Evolutionary conservation across 2,888 invertebrate species (phyloP), one percentile per base, ranked within the genome.

Genomic region (Ennomos fuscantarius): DNA sequence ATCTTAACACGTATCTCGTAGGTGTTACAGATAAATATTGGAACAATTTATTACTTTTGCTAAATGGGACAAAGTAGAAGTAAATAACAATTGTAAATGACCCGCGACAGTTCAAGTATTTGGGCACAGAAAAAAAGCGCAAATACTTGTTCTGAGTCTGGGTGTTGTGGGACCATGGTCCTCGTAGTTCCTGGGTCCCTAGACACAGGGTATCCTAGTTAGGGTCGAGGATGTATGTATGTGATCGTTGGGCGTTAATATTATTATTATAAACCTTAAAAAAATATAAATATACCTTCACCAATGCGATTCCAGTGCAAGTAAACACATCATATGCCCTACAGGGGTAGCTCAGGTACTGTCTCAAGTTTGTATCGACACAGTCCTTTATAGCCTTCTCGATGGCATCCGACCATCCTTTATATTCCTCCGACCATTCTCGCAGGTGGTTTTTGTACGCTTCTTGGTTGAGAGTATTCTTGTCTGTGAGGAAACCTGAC

Each of bases 261-360:
- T n/a, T n/a, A n/a, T n/a, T n/a, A n/a, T n/a, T n/a, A n/a, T n/a
- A 35, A 12, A 34, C 11, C 35, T 33, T 43, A 24, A 10, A 39
- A 15, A 39, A n/a, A 42, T 3, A 15, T 15, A 15, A 24, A 33
- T 8, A 46, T 74, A 91, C 91, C 86, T 91, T 92, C 33, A 92
- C 60, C 84, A 92, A 83, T 65, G 91, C 88, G 31, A 90, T 89
- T 0, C 89, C 87, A 12, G 91, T 90, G 55, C 91, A 92, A 15
- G 87, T 80, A 50, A 91, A 91, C 0, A 90, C 88, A 53, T 92
- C 91, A 50, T 91, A 90, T 0, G 90, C 88, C 44, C 78, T 83
- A 68, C 91, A 92, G 1, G 90, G 85, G 9, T 74, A 73, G 48
- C 81, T 81, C 31, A 91, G 64, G 50, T 89, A 83, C 60, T 91